Conservation (phyloP, 1,140 invertebrate species). For the Oscheius sp. region DNA sequence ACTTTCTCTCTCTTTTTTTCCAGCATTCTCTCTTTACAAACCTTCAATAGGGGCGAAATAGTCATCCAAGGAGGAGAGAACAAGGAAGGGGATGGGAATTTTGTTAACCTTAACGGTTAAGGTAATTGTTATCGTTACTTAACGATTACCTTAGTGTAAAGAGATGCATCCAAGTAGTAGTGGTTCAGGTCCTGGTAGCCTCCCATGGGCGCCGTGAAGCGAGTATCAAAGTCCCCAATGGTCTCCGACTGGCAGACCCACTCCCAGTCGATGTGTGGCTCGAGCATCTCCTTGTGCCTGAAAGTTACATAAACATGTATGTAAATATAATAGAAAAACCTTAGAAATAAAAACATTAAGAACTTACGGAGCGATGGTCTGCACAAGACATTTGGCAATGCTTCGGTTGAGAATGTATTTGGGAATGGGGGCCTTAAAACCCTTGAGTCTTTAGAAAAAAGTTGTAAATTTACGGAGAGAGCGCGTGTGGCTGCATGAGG, state of each 20-base stretch:
- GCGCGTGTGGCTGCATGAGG: constrained; percentile 31
- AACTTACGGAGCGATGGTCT: constrained; percentile 40
- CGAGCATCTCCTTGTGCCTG: constrained; percentile 39
- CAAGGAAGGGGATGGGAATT: constrained; percentile 37
- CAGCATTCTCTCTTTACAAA: too few relatives aligned
- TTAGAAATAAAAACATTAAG: too few relatives aligned
- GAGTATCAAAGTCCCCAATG: constrained; percentile 39
- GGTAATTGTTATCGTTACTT: not conserved
- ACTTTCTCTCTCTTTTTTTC: too few relatives aligned
- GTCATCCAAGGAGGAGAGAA: constrained; percentile 38
- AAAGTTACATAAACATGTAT: not conserved
- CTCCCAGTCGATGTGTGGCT: constrained; percentile 38
- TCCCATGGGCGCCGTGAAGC: constrained; percentile 34
- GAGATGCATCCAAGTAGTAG: constrained; percentile 32
- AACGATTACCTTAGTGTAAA: constrained; percentile 18
- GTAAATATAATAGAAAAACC: not conserved
- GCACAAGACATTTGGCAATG: constrained; percentile 35
- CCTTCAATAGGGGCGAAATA: constrained; percentile 40
- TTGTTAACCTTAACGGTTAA: constrained; percentile 32
- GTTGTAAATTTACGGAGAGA: not conserved
- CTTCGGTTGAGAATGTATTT: constrained; percentile 32
- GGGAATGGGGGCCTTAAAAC: constrained; percentile 29
- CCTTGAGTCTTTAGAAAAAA: too few relatives aligned
- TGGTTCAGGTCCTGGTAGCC: constrained; percentile 33
- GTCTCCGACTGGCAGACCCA: constrained; percentile 30